These are phyloP conservation scores for Ictalurus furcatus DNA, from an alignment of 2,113 vertebrate species.

Conservation along the genomic window DNA sequence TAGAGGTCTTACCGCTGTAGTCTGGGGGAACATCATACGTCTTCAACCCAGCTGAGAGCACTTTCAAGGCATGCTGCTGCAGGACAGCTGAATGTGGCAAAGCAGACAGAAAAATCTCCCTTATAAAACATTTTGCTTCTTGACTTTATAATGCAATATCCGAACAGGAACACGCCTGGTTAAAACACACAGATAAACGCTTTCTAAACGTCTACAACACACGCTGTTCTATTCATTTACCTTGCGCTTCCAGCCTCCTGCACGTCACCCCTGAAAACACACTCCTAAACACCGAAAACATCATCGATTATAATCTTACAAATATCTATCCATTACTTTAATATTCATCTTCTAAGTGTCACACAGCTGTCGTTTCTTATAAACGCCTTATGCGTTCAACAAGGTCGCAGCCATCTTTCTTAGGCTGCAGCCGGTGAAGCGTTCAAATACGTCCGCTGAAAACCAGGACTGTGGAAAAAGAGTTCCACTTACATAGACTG, in stretches of 20 bases:
- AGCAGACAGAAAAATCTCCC: neutral
- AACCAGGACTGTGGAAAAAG: neutral
- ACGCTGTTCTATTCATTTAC: constrained; percentile 48
- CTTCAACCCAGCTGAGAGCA: constrained; percentile 76
- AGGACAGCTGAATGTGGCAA: constrained; percentile 57
- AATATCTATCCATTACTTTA: too few relatives aligned
- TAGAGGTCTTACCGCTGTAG: constrained; percentile 75
- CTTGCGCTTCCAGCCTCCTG: constrained; percentile 50
- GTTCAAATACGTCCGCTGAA: constrained; percentile 6
- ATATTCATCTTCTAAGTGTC: neutral
- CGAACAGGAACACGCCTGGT: neutral
- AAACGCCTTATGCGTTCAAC: constrained; percentile 3
- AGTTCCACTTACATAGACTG: neutral
- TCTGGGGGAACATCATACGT: constrained; percentile 76
- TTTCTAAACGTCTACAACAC: neutral
- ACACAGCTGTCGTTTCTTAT: neutral
- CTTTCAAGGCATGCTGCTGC: constrained; percentile 57
- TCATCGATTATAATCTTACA: constrained; percentile 28
- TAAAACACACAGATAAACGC: neutral
- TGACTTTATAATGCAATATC: neutral
- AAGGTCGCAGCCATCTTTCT: constrained; percentile 67
- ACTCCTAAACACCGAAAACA: constrained; percentile 64
- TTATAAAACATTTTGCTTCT: neutral
- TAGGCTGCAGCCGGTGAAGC: constrained; percentile 48
- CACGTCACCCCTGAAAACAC: constrained; percentile 55